A percentile compares a stretch with the other conserved stretches of the same genome.
These are phyloP conservation scores for Cyanoderma ruficeps DNA, from an alignment of 2,113 vertebrate genomes.

Conservation along the genomic window DNA sequence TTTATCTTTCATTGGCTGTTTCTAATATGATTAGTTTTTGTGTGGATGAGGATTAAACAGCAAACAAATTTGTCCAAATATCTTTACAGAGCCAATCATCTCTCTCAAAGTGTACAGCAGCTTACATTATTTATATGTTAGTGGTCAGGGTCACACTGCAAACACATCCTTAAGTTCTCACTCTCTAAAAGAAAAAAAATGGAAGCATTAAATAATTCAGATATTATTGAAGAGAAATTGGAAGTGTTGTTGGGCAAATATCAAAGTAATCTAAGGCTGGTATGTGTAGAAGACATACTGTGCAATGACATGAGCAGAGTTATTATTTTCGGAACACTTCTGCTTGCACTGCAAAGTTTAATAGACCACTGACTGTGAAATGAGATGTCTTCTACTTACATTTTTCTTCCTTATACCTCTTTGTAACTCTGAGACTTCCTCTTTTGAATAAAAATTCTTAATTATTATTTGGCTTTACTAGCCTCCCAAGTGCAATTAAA, in stretches of 20 bases:
- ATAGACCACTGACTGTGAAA: slow-evolving; percentile 7
- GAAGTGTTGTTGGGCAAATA: slow-evolving; percentile 54
- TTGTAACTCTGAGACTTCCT: neutral
- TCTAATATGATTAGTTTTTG: slow-evolving; percentile 17
- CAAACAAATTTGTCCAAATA: slow-evolving; percentile 29
- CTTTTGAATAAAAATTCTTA: neutral
- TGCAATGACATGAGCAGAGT: neutral
- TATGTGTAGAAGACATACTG: slow-evolving; percentile 7
- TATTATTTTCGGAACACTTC: slow-evolving; percentile 38
- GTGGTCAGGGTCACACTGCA: neutral
- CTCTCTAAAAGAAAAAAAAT: neutral
- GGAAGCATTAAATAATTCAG: slow-evolving; percentile 60
- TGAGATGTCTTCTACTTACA: neutral
- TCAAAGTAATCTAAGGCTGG: slow-evolving; percentile 32
- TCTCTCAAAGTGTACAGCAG: neutral
- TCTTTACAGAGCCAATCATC: slow-evolving; percentile 26
- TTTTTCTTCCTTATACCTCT: neutral
- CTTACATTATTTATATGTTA: slow-evolving; percentile 52
- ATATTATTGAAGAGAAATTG: slow-evolving; percentile 43
- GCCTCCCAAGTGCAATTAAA: neutral
- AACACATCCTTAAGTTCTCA: neutral
- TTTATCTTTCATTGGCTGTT: slow-evolving; percentile 29
- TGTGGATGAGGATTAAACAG: slow-evolving; percentile 32
- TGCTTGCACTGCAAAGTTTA: slow-evolving; percentile 36
- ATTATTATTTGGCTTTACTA: neutral